A percentile compares a stretch with the other conserved stretches of the same genome.
Evolutionary conservation across 2,113 vertebrate species (phyloP).

Genomic region (Psephotus haematonotus): DNA sequence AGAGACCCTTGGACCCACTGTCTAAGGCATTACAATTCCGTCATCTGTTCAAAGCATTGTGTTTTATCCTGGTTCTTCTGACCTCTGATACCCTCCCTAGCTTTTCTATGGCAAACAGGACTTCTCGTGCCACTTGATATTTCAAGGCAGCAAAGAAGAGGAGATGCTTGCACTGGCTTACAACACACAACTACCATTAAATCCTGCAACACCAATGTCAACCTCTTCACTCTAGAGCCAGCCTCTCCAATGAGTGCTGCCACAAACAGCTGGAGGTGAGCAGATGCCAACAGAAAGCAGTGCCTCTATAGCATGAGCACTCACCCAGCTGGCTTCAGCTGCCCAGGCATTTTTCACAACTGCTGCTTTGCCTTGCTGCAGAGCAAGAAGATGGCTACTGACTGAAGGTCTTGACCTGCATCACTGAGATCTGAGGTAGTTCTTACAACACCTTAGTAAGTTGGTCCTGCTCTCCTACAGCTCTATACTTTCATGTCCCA

Average conservation of each 20-base stretch:
- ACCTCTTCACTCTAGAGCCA: background rate
- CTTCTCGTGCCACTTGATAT: background rate
- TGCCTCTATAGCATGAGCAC: background rate
- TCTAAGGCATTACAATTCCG: background rate
- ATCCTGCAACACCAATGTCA: background rate
- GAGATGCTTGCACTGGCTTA: background rate
- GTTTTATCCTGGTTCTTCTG: background rate
- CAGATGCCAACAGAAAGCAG: background rate
- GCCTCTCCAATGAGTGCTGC: background rate
- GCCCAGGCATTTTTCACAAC: background rate
- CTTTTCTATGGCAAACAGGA: background rate
- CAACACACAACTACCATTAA: background rate
- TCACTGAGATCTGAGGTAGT: accelerated
- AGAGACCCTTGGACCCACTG: background rate
- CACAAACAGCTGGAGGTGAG: background rate
- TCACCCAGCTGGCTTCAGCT: background rate
- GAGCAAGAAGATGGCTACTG: background rate
- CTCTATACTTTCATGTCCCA: background rate
- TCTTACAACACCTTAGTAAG: background rate
- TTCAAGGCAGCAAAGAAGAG: background rate
- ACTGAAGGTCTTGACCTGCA: background rate
- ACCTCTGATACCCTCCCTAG: background rate
- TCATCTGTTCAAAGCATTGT: background rate
- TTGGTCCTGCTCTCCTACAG: background rate
- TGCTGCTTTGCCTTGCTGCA: background rate